Percentiles rank a stretch among this genome's conserved stretches.
Conservation (phyloP, 1,140 invertebrate species). For the Bombus soroeensis region DNA sequence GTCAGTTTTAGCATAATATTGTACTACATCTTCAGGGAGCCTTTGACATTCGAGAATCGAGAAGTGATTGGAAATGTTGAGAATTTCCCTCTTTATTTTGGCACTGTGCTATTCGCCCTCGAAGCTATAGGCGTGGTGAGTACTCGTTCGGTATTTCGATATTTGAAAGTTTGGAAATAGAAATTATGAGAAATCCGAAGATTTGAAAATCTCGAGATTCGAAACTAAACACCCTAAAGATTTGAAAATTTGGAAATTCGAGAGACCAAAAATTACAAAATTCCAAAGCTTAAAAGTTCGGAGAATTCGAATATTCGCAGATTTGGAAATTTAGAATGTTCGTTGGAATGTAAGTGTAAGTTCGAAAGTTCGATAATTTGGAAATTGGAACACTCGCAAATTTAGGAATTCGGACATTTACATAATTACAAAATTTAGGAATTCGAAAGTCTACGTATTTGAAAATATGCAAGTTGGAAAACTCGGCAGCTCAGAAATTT, state of each 20-base stretch:
- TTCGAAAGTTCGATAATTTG: background rate
- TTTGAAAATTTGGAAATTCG: background rate
- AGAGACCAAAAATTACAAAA: too few relatives aligned
- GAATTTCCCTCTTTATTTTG: slow-evolving; percentile 87
- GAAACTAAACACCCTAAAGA: too few relatives aligned
- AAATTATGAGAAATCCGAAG: background rate
- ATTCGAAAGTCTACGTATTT: too few relatives aligned
- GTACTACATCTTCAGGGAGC: slow-evolving; percentile 86
- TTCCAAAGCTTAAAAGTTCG: too few relatives aligned
- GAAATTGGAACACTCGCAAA: background rate
- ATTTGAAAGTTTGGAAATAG: background rate
- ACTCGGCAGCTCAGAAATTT: too few relatives aligned
- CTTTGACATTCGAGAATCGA: slow-evolving; percentile 82
- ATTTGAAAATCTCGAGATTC: background rate
- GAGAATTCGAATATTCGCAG: background rate
- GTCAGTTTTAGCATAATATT: slow-evolving; percentile 87
- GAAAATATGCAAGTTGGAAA: too few relatives aligned
- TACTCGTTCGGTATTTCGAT: background rate
- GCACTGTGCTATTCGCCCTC: slow-evolving; percentile 90
- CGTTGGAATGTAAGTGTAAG: background rate
- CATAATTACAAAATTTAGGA: too few relatives aligned
- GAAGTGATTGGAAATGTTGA: slow-evolving; percentile 81
- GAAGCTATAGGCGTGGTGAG: slow-evolving; percentile 87
- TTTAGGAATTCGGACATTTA: background rate
- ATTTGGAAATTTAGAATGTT: background rate